These are phyloP conservation scores for Mylabris sibirica DNA, from an alignment of 2,888 invertebrate genomes.

Conservation along the genomic window DNA sequence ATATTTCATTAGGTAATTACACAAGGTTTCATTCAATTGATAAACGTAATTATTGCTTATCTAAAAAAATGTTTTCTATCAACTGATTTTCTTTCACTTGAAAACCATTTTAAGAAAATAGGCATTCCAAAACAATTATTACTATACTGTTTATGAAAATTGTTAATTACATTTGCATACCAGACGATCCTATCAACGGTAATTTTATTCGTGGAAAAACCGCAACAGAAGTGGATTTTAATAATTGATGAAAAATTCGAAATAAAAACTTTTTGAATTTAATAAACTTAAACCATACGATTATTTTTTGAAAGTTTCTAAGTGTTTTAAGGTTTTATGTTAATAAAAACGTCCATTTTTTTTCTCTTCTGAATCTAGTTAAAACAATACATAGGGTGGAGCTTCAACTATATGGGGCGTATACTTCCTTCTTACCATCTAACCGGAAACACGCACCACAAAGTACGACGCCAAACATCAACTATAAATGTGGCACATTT, in stretches of 20 bases:
- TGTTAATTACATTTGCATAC: constrained; percentile 9
- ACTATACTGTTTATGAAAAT: neutral
- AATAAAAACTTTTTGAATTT: neutral
- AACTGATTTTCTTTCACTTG: neutral
- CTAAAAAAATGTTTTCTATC: neutral
- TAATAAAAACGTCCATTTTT: constrained; percentile 27
- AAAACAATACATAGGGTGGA: constrained; percentile 27
- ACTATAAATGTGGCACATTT: constrained; percentile 23
- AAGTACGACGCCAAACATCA: constrained; percentile 45
- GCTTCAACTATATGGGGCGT: constrained; percentile 37
- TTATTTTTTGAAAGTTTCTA: neutral
- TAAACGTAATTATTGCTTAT: neutral
- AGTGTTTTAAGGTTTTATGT: neutral
- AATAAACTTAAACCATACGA: neutral
- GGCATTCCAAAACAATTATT: neutral
- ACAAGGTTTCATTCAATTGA: neutral
- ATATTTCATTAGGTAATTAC: constrained; percentile 7
- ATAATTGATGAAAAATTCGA: neutral
- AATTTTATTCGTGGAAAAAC: neutral
- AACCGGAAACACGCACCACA: constrained; percentile 51
- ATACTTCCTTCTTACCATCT: constrained; percentile 45
- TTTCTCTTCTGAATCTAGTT: constrained; percentile 11
- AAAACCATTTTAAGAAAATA: neutral
- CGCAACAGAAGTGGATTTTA: neutral
- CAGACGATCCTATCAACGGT: constrained; percentile 8